These are phyloP conservation scores for Lycaon pictus DNA, from an alignment of 2,113 vertebrate genomes.

Conservation along the genomic window DNA sequence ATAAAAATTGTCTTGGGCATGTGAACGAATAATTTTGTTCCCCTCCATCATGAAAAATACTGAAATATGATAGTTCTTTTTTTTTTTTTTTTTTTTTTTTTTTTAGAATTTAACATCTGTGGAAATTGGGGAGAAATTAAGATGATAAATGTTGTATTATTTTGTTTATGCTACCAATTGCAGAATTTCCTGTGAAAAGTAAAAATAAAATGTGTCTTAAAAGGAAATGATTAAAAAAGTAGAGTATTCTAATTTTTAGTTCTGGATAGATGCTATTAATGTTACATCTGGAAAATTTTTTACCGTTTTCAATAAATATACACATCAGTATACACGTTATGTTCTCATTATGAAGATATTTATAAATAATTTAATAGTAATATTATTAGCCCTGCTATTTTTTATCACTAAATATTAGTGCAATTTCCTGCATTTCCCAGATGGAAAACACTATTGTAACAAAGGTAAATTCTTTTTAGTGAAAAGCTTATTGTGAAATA, in stretches of 20 bases:
- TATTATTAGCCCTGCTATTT: background rate
- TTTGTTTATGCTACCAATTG: constrained; percentile 30
- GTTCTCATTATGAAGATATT: background rate
- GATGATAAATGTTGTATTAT: background rate
- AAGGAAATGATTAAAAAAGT: background rate
- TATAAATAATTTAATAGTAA: constrained; percentile 14
- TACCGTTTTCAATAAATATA: background rate
- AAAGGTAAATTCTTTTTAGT: background rate
- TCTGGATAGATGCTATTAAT: background rate
- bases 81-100: background rate
- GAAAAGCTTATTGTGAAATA: background rate
- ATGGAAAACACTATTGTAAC: background rate
- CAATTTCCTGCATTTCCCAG: background rate
- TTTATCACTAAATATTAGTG: background rate
- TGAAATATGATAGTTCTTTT: background rate
- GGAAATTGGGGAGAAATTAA: background rate
- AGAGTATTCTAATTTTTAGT: background rate
- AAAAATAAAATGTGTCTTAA: background rate
- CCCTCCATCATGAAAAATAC: background rate
- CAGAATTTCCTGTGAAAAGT: background rate
- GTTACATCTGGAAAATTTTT: background rate
- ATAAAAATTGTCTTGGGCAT: background rate
- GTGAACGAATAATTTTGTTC: background rate
- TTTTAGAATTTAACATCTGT: background rate
- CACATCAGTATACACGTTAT: background rate